Evolutionary conservation across 2,888 invertebrate genomes (phyloP).

Genomic region (Megaustenia siamemsis): DNA sequence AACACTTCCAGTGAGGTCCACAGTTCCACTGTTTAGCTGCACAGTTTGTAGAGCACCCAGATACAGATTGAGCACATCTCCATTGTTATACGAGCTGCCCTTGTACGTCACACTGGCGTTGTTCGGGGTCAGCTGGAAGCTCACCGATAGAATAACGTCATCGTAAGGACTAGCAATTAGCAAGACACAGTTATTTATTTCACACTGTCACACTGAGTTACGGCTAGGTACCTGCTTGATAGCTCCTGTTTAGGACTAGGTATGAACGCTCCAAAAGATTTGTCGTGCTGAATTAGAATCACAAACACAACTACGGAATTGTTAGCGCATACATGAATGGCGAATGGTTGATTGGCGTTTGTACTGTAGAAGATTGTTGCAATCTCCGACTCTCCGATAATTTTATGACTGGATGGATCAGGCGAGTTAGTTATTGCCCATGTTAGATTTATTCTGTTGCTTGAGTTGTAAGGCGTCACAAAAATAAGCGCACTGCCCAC

Average conservation of each 20-base stretch:
- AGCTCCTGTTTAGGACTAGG: background rate
- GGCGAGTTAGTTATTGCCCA: background rate
- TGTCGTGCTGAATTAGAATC: background rate
- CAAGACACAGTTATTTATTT: background rate
- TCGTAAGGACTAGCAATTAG: background rate
- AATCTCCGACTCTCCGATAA: background rate
- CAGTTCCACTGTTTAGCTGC: background rate
- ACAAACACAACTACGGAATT: background rate
- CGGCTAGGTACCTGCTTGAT: background rate
- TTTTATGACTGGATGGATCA: too few relatives aligned
- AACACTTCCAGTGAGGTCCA: conserved; percentile 27
- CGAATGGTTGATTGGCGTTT: background rate
- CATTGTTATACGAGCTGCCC: background rate
- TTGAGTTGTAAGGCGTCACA: background rate
- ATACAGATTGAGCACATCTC: background rate
- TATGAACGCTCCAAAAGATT: background rate
- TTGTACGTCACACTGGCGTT: background rate
- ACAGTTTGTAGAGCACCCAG: background rate
- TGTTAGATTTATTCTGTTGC: background rate
- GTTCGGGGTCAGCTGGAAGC: background rate
- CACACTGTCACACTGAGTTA: conserved; percentile 27
- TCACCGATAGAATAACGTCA: background rate
- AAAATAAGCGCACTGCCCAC: background rate
- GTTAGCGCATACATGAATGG: background rate
- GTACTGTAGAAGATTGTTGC: too few relatives aligned